Conservation (phyloP, 2,797 vertebrate genomes). For the Urocyon cinereoargenteus region DNA sequence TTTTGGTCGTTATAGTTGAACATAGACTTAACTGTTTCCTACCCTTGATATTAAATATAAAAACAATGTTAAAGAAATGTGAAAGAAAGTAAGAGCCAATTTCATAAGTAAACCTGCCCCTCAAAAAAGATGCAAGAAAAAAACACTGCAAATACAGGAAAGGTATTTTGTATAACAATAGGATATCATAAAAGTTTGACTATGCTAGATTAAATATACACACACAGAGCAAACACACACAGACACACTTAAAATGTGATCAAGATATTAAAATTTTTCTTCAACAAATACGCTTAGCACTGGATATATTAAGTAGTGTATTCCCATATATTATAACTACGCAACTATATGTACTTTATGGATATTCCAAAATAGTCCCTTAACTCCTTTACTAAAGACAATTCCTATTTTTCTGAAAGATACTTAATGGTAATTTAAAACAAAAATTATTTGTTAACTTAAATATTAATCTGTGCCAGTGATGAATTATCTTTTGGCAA, state of each 20-base stretch:
- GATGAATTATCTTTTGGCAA: neutral
- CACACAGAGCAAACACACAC: neutral
- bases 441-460: neutral
- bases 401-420: neutral
- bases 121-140: neutral
- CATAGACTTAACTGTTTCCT: neutral
- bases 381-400: neutral
- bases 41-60: neutral
- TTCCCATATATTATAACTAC: neutral
- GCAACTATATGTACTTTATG: neutral
- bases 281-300: neutral
- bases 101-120: neutral
- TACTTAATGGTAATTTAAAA: neutral
- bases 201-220: neutral
- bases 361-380: neutral
- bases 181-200: neutral
- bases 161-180: neutral
- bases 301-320: neutral
- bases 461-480: neutral
- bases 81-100: neutral
- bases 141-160: neutral
- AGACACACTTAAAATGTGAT: neutral
- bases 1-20: neutral
- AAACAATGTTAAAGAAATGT: slow-evolving; percentile 8
- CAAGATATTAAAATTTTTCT: neutral